Percentiles rank a stretch among this genome's conserved stretches.
Conservation (phyloP, 2,888 invertebrate species). For the Arge pagana region DNA sequence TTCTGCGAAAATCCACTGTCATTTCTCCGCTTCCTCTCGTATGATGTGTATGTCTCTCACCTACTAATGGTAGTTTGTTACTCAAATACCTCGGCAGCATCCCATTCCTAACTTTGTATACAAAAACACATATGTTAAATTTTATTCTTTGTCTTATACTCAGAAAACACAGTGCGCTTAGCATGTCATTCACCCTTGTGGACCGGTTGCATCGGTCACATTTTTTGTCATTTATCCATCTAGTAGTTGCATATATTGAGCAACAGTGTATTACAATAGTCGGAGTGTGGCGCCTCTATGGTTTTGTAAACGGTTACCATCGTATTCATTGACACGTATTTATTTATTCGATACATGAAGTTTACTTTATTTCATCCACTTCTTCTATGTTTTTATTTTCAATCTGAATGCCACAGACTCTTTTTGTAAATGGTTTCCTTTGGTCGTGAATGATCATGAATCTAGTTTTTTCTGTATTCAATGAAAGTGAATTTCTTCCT, state of each 20-base stretch:
- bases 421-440: conserved; percentile 1
- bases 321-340: conserved; percentile 1
- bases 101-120: conserved; percentile 17
- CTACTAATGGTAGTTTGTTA: neutral
- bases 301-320: conserved; percentile 4
- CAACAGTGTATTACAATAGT: conserved; percentile 12
- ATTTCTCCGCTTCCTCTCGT: neutral
- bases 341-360: conserved; percentile 15
- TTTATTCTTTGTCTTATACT: conserved; percentile 17
- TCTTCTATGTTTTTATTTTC: conserved; percentile 7
- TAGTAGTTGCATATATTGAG: conserved; percentile 5
- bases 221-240: conserved; percentile 13
- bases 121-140: conserved; percentile 22
- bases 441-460: conserved; percentile 1
- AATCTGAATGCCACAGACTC: conserved; percentile 10
- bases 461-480: neutral
- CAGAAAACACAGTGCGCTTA: conserved; percentile 17
- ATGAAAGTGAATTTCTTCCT: neutral
- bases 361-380: conserved; percentile 11
- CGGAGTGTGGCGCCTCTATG: conserved; percentile 6
- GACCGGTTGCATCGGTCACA: conserved; percentile 11
- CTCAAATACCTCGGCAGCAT: conserved; percentile 3
- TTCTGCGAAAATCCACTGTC: neutral
- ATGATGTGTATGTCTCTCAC: neutral
- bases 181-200: conserved; percentile 12